Percentiles rank a stretch among this genome's conserved stretches.
phyloP scores from a whole-genome alignment of 2,113 vertebrate genomes.

The Bettongia penicillata region DNA sequence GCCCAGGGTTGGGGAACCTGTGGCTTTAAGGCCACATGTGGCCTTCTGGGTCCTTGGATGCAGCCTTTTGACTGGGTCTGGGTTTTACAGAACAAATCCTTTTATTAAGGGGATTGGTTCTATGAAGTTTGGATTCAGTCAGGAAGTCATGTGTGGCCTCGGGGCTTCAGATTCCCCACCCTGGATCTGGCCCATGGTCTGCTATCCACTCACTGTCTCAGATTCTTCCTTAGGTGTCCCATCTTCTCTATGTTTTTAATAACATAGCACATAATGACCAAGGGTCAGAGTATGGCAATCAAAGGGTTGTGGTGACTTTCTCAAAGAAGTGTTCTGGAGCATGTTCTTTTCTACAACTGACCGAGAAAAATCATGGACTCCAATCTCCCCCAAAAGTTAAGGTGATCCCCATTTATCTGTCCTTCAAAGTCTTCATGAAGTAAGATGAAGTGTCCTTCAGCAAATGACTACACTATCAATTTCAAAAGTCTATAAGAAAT shows the following conservation, averaged over 20 bases:
- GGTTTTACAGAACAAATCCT: too few species aligned
- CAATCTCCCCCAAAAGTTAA: background rate
- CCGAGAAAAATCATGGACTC: background rate
- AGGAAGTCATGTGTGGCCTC: too few species aligned
- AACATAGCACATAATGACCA: background rate
- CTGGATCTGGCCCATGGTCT: background rate
- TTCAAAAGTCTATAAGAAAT: background rate
- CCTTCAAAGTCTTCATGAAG: background rate
- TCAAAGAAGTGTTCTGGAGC: background rate
- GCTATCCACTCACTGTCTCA: background rate
- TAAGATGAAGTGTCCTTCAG: background rate
- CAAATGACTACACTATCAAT: background rate
- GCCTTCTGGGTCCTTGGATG: too few species aligned
- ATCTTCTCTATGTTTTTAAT: background rate
- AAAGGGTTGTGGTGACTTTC: background rate
- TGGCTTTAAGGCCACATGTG: too few species aligned
- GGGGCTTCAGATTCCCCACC: too few species aligned
- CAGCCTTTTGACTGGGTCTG: too few species aligned
- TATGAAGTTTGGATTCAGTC: too few species aligned
- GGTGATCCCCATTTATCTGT: background rate
- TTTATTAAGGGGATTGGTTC: too few species aligned
- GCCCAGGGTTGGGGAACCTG: too few species aligned
- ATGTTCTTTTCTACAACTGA: background rate
- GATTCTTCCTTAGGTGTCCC: background rate
- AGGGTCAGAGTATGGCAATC: background rate